Evolutionary conservation across 2,113 vertebrate species (phyloP), one percentile per base, ranked within the genome.

Genomic region (Pollachius pollachius): DNA sequence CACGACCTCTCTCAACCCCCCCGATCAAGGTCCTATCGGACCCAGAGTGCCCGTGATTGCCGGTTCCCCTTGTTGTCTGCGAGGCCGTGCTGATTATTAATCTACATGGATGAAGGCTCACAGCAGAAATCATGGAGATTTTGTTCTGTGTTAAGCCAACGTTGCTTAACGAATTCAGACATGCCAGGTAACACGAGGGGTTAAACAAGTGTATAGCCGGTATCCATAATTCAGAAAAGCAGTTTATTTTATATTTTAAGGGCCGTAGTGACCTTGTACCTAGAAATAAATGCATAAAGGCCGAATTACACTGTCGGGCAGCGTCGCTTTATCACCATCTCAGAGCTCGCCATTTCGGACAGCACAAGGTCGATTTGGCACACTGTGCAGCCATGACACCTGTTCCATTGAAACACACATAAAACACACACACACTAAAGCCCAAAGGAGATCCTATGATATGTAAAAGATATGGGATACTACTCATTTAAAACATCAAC

Each of bases 1-100:
- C 69, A 27, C 71, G 74, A 63, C 62, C 68, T 70, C n/a, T 84
- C 79, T 74, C 71, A 80, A 84, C 41, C 30, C 30, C 68, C 57
- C 60, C 15, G 15, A 16, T 65, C 48, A 21, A 67, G 65, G 64
- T 66, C 62, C 73, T 65, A 77, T 75, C 71, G 56, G 17, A 79
- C 66, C 23, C 72, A 81, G 67, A 70, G 56, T 65, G 61, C 67
- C 23, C 71, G 61, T 74, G 41, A 69, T 72, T 61, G 66, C 62
- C 70, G 21, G 54, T 37, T 72, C 65, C 60, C 67, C 66, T 63
- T 56, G 27, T 70, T 67, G 74, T 79, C 72, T 76, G 64, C 73
- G 41, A 59, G 27, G n/a, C 30, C 27, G 25, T 63, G 34, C 41
- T 61, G 68, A 74, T 82, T 75, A 81, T 67, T 65, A 70, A 79